These are phyloP conservation scores for Esox lucius DNA, from an alignment of 2,797 vertebrate genomes.

Conservation along the genomic window DNA sequence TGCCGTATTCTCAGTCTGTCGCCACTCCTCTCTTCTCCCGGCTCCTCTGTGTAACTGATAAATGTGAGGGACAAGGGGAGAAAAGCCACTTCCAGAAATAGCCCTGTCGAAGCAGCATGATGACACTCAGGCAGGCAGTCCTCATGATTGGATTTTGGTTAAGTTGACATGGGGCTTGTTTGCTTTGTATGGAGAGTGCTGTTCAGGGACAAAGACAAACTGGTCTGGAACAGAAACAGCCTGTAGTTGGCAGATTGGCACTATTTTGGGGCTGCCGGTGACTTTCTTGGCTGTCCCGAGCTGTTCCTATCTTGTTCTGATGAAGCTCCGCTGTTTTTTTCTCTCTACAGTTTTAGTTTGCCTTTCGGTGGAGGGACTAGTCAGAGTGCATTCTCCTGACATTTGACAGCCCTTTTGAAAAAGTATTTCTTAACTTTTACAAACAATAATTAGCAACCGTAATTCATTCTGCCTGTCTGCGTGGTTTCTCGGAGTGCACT, in stretches of 20 bases:
- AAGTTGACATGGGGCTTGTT: neutral
- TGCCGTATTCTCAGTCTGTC: neutral
- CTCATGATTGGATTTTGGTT: neutral
- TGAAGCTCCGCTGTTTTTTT: neutral
- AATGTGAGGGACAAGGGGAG: slow-evolving; percentile 1
- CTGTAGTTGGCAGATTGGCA: neutral
- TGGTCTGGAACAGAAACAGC: neutral
- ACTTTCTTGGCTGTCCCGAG: neutral
- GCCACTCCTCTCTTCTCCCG: neutral
- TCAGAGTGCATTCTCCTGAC: neutral
- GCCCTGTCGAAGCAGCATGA: neutral
- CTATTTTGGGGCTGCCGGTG: neutral
- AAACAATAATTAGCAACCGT: neutral
- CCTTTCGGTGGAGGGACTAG: neutral
- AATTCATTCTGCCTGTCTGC: neutral
- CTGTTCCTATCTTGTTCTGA: neutral
- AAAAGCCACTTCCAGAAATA: neutral
- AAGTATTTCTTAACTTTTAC: neutral
- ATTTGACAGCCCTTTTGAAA: neutral
- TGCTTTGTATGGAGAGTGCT: neutral
- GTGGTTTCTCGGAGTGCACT: neutral
- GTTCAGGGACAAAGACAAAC: neutral
- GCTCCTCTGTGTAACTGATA: neutral
- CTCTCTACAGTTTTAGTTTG: neutral
- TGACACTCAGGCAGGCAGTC: neutral